Conservation (phyloP, 2,797 vertebrate species). For the Cottoperca gobio region DNA sequence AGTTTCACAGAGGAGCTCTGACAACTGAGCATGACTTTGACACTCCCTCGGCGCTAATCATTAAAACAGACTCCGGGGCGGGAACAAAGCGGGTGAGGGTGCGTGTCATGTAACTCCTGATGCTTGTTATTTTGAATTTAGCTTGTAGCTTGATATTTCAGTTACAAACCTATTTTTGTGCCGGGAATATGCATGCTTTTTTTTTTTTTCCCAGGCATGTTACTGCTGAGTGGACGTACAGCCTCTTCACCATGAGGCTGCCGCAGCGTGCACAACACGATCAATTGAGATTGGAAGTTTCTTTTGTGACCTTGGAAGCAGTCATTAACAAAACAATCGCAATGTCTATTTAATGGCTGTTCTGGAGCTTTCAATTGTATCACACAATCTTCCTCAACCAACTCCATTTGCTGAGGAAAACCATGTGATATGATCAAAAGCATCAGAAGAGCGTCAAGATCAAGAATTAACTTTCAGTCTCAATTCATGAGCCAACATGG, state of each 20-base stretch:
- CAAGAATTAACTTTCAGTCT: background rate
- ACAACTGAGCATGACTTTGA: slow-evolving; percentile 51
- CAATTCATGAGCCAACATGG: background rate
- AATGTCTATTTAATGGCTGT: background rate
- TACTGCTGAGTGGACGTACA: background rate
- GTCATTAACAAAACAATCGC: background rate
- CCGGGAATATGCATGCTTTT: background rate
- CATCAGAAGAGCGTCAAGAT: background rate
- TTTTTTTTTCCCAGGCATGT: no score
- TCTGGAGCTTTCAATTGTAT: background rate
- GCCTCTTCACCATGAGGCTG: background rate
- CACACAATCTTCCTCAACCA: background rate
- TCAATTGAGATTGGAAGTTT: background rate
- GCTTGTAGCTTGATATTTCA: slow-evolving; percentile 27
- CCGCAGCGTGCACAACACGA: background rate
- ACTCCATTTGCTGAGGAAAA: background rate
- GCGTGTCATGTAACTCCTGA: slow-evolving; percentile 38
- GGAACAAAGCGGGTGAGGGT: slow-evolving; percentile 16
- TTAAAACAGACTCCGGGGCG: slow-evolving; percentile 37
- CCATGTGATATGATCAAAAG: background rate
- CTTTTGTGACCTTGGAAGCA: background rate
- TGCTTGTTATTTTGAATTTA: slow-evolving; percentile 36
- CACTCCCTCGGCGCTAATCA: slow-evolving; percentile 43
- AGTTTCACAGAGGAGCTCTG: slow-evolving; percentile 34
- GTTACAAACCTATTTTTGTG: slow-evolving; percentile 12